Evolutionary conservation across 2,113 vertebrate genomes (phyloP).

Genomic region (Dolichallabes microphthalmus): DNA sequence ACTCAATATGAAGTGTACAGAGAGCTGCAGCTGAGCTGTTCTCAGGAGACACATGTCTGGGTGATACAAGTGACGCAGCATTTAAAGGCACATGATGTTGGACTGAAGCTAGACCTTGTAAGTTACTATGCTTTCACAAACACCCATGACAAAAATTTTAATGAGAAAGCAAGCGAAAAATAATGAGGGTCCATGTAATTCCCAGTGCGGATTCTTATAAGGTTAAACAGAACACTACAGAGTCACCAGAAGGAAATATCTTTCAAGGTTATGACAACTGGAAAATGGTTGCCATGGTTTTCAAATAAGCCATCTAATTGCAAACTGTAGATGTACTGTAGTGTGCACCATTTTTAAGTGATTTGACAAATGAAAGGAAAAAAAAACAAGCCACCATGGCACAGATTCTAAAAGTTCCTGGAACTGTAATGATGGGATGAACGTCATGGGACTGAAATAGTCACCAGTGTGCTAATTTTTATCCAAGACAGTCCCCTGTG

Average conservation of each 20-base stretch:
- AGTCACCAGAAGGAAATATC: background rate
- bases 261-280: background rate
- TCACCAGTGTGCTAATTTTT: too few species aligned
- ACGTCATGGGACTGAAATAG: background rate
- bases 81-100: background rate
- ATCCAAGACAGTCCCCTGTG: too few species aligned
- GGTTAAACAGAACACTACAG: background rate
- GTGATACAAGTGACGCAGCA: background rate
- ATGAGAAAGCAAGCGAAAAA: background rate
- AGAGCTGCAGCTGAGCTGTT: slow-evolving; percentile 12
- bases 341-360: background rate
- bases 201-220: background rate
- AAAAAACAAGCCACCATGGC: background rate
- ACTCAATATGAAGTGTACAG: slow-evolving; percentile 14
- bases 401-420: background rate
- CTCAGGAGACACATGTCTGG: background rate
- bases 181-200: background rate
- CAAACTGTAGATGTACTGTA: background rate
- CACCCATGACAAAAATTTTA: background rate
- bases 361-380: background rate
- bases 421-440: background rate
- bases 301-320: background rate
- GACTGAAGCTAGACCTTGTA: background rate
- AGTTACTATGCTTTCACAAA: background rate
- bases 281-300: background rate